Base-by-base conservation (phyloP, 2,797 vertebrate genomes). In the Acipenser transmontanus region DNA sequence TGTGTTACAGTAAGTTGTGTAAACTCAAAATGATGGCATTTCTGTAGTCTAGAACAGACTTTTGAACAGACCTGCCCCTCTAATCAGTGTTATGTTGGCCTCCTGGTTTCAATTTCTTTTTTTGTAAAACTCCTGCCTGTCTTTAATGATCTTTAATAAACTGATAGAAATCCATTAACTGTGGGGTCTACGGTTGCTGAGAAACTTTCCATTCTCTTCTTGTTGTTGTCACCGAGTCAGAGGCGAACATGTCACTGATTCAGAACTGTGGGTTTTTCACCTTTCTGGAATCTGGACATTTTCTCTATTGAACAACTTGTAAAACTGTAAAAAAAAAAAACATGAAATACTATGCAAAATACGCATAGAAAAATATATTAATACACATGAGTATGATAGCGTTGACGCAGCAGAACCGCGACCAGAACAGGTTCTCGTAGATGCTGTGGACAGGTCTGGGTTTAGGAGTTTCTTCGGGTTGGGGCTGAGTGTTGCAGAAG, bases 351-450 rank as follows among this genome's bases (percentile, higher is more conserved):
- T 88, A 98, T 61, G 95, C 93, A 47, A 95, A 97, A 76, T 93
- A 97, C 6, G 92, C 92, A 0, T 93, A 96, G 62, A 94, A 87
- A 75, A 93, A 98, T 74, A 99, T 79, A 77, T 93, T 98, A 72
- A 94, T 34, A 6, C 92, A 88, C 84, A 97, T 68, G 64, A 98
- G 88, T 50, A 97, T 70, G 20, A 95, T 2, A 1, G 94, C 83
- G 0, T 92, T 94, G 72, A 82, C 65, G 20, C 85, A 78, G 67
- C 95, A 98, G 80, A 96, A 80, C 0, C 72, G 77, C 1, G 91
- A 87, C 94, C 95, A 97, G 74, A 96, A 91, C 0, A 72, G 59
- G 1, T 80, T 78, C 68, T 94, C 93, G 4, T 20, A 71, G 10
- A 74, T 66, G 7, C 71, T 87, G 1, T 71, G 75, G 6, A 82